Evolutionary conservation across 2,113 vertebrate genomes (phyloP).

Genomic region (Pygoscelis adeliae): DNA sequence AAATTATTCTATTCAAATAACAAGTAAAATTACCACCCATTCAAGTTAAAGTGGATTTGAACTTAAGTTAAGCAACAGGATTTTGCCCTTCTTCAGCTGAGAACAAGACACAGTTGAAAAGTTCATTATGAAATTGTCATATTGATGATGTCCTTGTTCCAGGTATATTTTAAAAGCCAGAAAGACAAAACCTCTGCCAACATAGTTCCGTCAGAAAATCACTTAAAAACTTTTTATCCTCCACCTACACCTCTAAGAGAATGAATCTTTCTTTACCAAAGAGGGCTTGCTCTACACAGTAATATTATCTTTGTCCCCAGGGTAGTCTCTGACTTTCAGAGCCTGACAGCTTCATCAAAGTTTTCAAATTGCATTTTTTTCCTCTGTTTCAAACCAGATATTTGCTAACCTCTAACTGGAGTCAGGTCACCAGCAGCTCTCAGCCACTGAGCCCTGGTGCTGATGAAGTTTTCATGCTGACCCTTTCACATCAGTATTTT

Average conservation of each 20-base stretch:
- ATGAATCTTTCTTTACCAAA: conserved; percentile 31
- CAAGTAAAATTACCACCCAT: not conserved
- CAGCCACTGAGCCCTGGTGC: not conserved
- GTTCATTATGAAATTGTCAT: conserved; percentile 11
- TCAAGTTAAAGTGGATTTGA: not conserved
- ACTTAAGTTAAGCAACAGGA: not conserved
- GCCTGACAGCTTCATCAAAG: conserved; percentile 62
- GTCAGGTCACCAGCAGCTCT: not conserved
- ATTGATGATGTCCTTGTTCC: not conserved
- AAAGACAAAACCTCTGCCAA: not conserved
- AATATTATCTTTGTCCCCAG: conserved; percentile 61
- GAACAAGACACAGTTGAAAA: not conserved
- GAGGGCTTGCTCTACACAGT: conserved; percentile 35
- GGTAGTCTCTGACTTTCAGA: conserved; percentile 59
- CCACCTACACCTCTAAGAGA: conserved; percentile 27
- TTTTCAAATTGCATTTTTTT: conserved; percentile 44
- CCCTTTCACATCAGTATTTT: not conserved
- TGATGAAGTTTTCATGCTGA: not conserved
- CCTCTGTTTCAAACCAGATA: conserved; percentile 37
- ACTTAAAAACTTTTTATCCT: conserved; percentile 25
- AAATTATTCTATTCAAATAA: not conserved
- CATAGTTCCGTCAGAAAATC: not conserved
- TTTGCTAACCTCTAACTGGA: not conserved
- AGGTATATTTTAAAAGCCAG: not conserved
- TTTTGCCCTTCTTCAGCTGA: not conserved